Base-by-base conservation (phyloP, 1,140 invertebrate species). In the Tetranychus urticae region DNA sequence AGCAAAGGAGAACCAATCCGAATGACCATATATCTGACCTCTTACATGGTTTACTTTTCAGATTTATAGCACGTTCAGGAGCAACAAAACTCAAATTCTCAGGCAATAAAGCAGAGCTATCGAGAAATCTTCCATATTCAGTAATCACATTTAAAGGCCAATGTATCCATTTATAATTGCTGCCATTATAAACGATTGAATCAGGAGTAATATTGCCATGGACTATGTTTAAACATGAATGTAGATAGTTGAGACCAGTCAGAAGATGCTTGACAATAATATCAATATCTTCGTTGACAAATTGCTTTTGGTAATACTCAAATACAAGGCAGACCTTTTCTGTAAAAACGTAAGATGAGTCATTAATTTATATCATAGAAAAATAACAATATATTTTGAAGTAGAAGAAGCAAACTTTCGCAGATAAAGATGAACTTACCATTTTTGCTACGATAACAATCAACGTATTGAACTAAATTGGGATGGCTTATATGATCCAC, bases 391-490 rank as follows among this genome's bases (percentile, higher is more conserved):
- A 23, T 23, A 23, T 23, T 23, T 23, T 23, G 23, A 23, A 2
- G 34, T 59, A 23, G 23, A 23, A 23, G 23, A 23, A 23, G 23
- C 23, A 23, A 23, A 23, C 23, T 23, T 23, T 55, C 10, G 10
- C 10, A 61, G 34, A 56, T 10, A 54, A 52, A 50, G 55, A 39
- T 59, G 60, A 63, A 65, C 73, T 75, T 77, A 91, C 89, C 91
- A 79, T 94, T 89, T 79, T 94, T 94, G 61, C 86, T 85, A 68
- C 90, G 76, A 63, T 87, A 83, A 58, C 93, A 82, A 73, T 94
- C 89, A 10, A 97, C 73, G 75, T 94, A 96, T 62, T 81, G 79
- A 67, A 86, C 88, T 45, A 97, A 75, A 79, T 74, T 54, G 93
- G 74, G 0, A 80, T 82, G 69, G 87, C 86, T 2, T 96, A 73